A percentile compares a stretch with the other conserved stretches of the same genome.
phyloP scores from a whole-genome alignment of 2,888 invertebrate species.

The Eurois occulta region DNA sequence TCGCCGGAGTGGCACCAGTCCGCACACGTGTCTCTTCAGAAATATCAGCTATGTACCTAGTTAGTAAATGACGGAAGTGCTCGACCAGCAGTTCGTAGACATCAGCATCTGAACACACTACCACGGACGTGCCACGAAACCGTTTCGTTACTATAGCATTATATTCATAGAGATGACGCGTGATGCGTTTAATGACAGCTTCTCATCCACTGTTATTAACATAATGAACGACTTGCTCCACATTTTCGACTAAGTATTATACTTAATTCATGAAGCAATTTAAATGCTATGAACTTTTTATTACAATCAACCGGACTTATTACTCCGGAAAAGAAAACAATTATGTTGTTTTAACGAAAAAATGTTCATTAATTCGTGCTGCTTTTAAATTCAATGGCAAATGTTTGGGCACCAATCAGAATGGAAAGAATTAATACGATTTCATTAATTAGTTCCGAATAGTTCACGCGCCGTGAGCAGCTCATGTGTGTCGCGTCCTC shows the following conservation, averaged over 20 bases:
- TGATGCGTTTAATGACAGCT: neutral
- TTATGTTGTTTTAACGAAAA: conserved; percentile 13
- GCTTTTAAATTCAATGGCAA: conserved; percentile 59
- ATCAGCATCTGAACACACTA: neutral
- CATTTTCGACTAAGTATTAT: conserved; percentile 12
- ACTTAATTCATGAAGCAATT: conserved; percentile 26
- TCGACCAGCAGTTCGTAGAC: neutral
- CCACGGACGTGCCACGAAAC: neutral
- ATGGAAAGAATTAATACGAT: conserved; percentile 58
- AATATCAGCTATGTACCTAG: neutral
- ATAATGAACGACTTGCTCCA: conserved; percentile 30
- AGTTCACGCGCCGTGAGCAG: conserved; percentile 34
- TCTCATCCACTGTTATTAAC: conserved; percentile 19
- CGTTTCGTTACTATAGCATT: neutral
- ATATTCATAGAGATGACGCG: neutral
- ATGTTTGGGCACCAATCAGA: conserved; percentile 53
- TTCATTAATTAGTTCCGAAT: conserved; percentile 58
- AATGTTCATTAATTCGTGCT: conserved; percentile 12
- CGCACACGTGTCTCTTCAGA: neutral
- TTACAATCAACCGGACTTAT: conserved; percentile 25
- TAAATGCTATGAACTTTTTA: conserved; percentile 6
- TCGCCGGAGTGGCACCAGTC: neutral
- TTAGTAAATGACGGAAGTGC: conserved; percentile 14
- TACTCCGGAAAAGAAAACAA: conserved; percentile 30
- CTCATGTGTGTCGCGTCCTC: conserved; percentile 29